Evolutionary conservation across 2,113 vertebrate genomes (phyloP), one percentile per base, ranked within the genome.

Genomic region (Microcebus tavaratra): DNA sequence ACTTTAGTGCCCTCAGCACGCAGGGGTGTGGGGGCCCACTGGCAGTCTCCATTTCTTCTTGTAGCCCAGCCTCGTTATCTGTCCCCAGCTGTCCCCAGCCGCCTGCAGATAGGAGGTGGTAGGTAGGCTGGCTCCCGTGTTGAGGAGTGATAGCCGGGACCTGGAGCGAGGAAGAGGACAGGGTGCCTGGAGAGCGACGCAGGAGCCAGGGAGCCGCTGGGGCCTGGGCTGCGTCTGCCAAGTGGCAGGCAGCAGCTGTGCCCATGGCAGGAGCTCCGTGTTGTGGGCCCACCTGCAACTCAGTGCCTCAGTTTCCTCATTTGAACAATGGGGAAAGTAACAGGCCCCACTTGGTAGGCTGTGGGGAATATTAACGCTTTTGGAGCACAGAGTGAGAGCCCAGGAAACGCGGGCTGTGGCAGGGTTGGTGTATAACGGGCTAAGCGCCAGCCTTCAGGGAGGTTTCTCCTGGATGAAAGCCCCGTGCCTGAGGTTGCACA

Each of bases 131-230:
- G 29, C 61, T 14, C 39, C 36, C 9, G 87, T 27, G 12, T 29
- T 31, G 45, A 67, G 50, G 50, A 65, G 45, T 53, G 95, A 84
- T 76, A 90, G 57, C 34, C 0, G 0, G 13, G 78, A 21, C 57
- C 31, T 45, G 45, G 50, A 31, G 67, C 31, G 8, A 39, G 59
- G 45, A 42, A n/a, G 20, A 53, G 13, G 7, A 3, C 1, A 11
- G 61, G 31, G 70, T 8, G 2, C 34, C 25, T 42, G n/a, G 1
- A 3, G 50, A 79, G 53, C 50, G 57, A n/a, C 0, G 0, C 5
- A 10, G 70, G 36, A 36, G 42, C 36, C n/a, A 20, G 17, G 1
- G 34, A 70, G 42, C 27, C 13, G 18, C 39, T 1, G 0, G 17
- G 12, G 25, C 10, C 84, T 50, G 45, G 78, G 73, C 36, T n/a